Evolutionary conservation across 1,140 invertebrate genomes (phyloP).

Genomic region (Zaprionus inermis): DNA sequence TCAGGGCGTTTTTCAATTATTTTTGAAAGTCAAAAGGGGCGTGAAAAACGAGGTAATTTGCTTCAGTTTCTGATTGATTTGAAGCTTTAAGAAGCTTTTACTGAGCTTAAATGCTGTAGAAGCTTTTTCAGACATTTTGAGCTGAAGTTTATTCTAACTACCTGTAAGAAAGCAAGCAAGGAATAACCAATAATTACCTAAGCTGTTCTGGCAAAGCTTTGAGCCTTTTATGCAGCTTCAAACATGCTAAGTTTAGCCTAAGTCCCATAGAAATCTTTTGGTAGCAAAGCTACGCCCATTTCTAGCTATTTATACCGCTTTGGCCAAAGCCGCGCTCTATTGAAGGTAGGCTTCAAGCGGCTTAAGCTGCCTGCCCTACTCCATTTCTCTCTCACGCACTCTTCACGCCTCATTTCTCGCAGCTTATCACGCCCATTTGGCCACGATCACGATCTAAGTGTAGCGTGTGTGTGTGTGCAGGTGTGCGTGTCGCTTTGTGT

Average conservation of each 20-base stretch:
- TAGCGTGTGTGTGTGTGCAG: background rate
- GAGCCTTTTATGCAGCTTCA: too few relatives aligned
- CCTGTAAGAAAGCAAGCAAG: too few relatives aligned
- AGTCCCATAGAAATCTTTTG: background rate
- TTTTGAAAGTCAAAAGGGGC: background rate
- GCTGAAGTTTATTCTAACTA: background rate
- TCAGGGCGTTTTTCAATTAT: background rate
- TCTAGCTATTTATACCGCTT: background rate
- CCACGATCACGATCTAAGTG: slow-evolving; percentile 26
- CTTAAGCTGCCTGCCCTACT: background rate
- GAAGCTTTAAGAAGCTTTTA: background rate
- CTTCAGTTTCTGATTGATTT: too few relatives aligned
- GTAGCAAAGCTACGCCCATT: background rate
- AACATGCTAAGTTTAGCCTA: background rate
- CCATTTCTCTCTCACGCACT: background rate
- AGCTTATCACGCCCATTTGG: slow-evolving; percentile 14
- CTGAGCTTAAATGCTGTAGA: too few relatives aligned
- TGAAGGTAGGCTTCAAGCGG: background rate
- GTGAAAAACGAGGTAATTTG: too few relatives aligned
- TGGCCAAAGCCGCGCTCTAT: too few relatives aligned
- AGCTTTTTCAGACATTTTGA: background rate
- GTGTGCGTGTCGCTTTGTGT: slow-evolving; percentile 9
- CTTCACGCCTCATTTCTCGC: slow-evolving; percentile 15
- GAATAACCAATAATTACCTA: too few relatives aligned
- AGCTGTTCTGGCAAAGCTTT: background rate